phyloP scores from a whole-genome alignment of 2,797 vertebrate genomes.

The Acridotheres tristis region DNA sequence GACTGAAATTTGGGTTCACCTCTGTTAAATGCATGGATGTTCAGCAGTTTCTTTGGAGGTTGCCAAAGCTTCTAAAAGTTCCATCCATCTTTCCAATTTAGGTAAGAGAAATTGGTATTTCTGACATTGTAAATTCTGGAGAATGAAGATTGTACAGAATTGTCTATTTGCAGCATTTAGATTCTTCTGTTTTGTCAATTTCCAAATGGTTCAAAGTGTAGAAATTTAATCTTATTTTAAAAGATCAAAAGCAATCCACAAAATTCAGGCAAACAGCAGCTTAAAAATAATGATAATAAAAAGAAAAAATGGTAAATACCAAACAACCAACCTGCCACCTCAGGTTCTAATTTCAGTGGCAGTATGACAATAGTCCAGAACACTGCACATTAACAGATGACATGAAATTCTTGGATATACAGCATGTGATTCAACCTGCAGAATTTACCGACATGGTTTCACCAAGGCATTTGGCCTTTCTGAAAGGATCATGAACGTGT shows the following conservation, averaged over 20 bases:
- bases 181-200: background rate
- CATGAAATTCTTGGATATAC: background rate
- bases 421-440: background rate
- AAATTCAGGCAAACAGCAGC: background rate
- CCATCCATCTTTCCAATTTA: background rate
- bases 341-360: background rate
- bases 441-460: background rate
- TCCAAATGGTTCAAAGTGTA: background rate
- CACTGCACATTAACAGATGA: background rate
- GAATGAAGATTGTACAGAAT: background rate
- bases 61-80: background rate
- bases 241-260: background rate
- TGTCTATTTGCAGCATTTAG: background rate
- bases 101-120: background rate
- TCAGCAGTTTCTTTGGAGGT: background rate
- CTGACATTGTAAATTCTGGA: background rate
- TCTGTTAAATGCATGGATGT: background rate
- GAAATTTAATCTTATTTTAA: background rate
- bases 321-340: background rate
- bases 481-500: background rate
- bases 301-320: background rate
- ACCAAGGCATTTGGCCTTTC: background rate
- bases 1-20: background rate
- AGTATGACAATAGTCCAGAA: background rate
- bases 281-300: background rate